A percentile compares a stretch with the other conserved stretches of the same genome.
Conservation (phyloP, 2,888 invertebrate species). For the Helobdella robusta region DNA sequence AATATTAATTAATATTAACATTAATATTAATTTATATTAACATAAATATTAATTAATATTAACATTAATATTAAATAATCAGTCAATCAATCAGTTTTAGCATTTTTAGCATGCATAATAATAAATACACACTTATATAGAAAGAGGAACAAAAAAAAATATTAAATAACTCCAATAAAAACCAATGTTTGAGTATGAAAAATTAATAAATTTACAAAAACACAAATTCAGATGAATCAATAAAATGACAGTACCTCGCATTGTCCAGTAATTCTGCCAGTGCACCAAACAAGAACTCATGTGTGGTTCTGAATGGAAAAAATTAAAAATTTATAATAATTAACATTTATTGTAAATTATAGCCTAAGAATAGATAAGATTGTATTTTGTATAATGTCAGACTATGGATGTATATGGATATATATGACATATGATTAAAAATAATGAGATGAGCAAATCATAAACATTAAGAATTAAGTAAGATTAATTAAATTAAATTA, state of each 20-base stretch:
- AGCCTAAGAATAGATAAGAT: not conserved
- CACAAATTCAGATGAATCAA: not conserved
- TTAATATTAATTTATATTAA: slow-evolving; percentile 1
- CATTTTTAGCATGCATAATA: not conserved
- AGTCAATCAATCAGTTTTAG: too few relatives aligned
- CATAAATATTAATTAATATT: not conserved
- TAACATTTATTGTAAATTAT: slow-evolving; percentile 2
- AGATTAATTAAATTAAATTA: too few relatives aligned
- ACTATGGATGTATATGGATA: too few relatives aligned
- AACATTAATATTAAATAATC: not conserved
- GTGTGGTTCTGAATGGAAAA: slow-evolving; percentile 43
- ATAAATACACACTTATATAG: not conserved
- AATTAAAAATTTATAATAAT: slow-evolving; percentile 5
- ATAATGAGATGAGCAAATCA: too few relatives aligned
- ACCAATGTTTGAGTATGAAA: not conserved
- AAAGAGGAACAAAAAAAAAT: not conserved
- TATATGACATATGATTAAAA: too few relatives aligned
- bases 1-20: slow-evolving; percentile 13
- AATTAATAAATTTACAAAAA: not conserved
- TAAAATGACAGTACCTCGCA: slow-evolving; percentile 45
- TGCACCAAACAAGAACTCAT: slow-evolving; percentile 51
- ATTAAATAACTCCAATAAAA: not conserved
- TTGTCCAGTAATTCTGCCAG: slow-evolving; percentile 52
- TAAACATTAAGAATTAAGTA: too few relatives aligned
- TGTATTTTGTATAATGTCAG: too few relatives aligned